phyloP scores from a whole-genome alignment of 2,888 invertebrate genomes.

The Norana najaformis region DNA sequence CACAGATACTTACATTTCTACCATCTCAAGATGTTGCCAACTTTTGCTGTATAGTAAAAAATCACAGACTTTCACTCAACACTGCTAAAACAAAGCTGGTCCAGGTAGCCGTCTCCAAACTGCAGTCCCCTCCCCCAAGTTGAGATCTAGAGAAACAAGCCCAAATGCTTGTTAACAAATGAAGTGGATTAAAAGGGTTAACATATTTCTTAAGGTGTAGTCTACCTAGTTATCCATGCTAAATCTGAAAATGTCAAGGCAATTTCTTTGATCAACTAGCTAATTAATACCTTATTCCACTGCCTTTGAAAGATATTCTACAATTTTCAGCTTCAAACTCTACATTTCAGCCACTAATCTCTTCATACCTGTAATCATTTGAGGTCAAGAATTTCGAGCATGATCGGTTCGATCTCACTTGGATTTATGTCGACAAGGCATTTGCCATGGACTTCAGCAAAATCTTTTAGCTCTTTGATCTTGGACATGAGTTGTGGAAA shows the following conservation, averaged over 20 bases:
- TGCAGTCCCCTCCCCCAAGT: not conserved
- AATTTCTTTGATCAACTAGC: not conserved
- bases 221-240: not conserved
- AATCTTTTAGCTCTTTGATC: constrained; percentile 82
- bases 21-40: not conserved
- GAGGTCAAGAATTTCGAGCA: constrained; percentile 92
- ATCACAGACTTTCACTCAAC: not conserved
- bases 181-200: not conserved
- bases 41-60: not conserved
- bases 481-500: constrained; percentile 73
- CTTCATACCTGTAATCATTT: constrained; percentile 40
- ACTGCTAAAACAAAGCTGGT: not conserved
- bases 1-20: too few species aligned
- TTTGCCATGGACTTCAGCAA: constrained; percentile 87
- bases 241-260: not conserved
- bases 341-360: too few species aligned
- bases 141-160: not conserved
- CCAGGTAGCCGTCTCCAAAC: not conserved
- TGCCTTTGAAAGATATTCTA: too few species aligned
- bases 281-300: not conserved
- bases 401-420: constrained; percentile 83
- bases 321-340: not conserved
- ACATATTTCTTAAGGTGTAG: not conserved
- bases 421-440: constrained; percentile 92
- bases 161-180: not conserved